Conservation (phyloP, 2,888 invertebrate genomes). For the Cyrtodaria siliqua region DNA sequence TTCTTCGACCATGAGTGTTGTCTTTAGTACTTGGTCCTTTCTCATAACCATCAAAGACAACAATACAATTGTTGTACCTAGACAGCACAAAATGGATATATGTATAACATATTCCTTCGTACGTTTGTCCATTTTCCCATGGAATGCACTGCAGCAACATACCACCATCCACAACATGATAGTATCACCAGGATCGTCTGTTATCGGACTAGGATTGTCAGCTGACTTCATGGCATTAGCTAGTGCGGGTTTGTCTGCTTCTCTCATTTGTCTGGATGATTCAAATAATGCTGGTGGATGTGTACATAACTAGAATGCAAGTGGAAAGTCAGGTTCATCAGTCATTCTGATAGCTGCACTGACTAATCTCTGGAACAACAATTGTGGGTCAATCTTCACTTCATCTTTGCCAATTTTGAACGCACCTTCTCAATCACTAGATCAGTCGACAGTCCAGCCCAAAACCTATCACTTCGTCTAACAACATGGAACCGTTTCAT, state of each 20-base stretch:
- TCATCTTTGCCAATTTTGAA: conserved; percentile 41
- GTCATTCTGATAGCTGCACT: conserved; percentile 39
- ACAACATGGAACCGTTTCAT: conserved; percentile 35
- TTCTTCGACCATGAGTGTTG: conserved; percentile 60
- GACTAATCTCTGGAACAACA: conserved; percentile 64
- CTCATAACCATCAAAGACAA: conserved; percentile 72
- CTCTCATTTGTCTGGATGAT: conserved; percentile 35
- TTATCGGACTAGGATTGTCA: conserved; percentile 14
- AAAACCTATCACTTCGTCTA: conserved; percentile 25
- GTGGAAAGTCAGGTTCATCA: conserved; percentile 36
- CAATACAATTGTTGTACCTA: conserved; percentile 36
- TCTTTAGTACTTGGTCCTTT: conserved; percentile 66
- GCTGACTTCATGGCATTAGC: conserved; percentile 59
- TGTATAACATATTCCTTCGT: conserved; percentile 43
- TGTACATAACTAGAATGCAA: conserved; percentile 63
- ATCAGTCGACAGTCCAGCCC: conserved; percentile 48
- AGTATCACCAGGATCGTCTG: neutral
- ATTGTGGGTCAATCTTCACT: conserved; percentile 64
- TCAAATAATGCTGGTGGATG: conserved; percentile 66
- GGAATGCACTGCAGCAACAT: conserved; percentile 61
- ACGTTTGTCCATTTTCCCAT: conserved; percentile 58
- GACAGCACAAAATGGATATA: conserved; percentile 49
- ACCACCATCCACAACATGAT: conserved; percentile 65
- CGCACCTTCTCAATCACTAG: conserved; percentile 40
- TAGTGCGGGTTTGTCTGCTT: conserved; percentile 58